Conservation (phyloP, 1,140 invertebrate species). For the Drosophila athabasca region DNA sequence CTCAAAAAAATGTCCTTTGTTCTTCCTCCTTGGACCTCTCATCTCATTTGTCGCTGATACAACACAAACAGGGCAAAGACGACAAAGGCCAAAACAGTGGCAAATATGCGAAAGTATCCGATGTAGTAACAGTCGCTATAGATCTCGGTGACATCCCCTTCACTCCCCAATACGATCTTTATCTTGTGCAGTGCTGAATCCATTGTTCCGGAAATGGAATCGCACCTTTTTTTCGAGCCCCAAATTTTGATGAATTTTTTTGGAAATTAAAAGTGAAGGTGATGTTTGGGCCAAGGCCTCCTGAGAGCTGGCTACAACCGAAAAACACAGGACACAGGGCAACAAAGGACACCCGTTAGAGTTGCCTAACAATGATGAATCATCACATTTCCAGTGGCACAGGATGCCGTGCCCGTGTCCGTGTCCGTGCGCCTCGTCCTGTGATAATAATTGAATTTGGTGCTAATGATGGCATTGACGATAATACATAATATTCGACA, state of each 20-base stretch:
- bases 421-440: conserved; percentile 1
- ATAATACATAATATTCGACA: conserved; percentile 75
- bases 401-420: conserved; percentile 5
- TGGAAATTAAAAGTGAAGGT: conserved; percentile 7
- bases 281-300: conserved; percentile 26
- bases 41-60: conserved; percentile 25
- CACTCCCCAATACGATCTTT: neutral
- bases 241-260: conserved; percentile 23
- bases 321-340: neutral
- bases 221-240: neutral
- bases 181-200: conserved; percentile 14
- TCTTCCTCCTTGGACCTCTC: neutral
- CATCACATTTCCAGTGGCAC: conserved; percentile 34
- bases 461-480: conserved; percentile 80
- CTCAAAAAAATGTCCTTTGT: no score
- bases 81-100: conserved; percentile 21
- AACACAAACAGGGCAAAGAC: conserved; percentile 21
- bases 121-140: conserved; percentile 46
- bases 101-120: conserved; percentile 28
- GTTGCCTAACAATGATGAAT: conserved; percentile 70
- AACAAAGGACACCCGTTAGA: conserved; percentile 1
- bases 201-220: conserved; percentile 6
- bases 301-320: conserved; percentile 13
- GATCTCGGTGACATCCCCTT: conserved; percentile 31
- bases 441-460: conserved; percentile 74